Evolutionary conservation across 2,113 vertebrate species (phyloP).

Genomic region (Ptilonorhynchus violaceus): DNA sequence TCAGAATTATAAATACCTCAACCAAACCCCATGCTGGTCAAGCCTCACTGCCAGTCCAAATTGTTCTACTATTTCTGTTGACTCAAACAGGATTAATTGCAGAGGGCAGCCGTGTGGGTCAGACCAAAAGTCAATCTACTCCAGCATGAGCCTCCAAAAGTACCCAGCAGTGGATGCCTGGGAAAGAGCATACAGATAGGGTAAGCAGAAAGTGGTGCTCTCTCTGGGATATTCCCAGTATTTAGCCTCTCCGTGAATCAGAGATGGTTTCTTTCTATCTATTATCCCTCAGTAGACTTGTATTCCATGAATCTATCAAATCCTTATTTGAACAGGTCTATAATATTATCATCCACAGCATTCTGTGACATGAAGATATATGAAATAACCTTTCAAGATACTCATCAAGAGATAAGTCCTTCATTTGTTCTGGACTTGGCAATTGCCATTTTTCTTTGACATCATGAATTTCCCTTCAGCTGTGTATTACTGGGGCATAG

Average conservation of each 20-base stretch:
- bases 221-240: neutral
- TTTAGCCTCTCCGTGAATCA: neutral
- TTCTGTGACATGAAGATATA: neutral
- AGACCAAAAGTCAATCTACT: neutral
- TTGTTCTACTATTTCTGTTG: slow-evolving; percentile 6
- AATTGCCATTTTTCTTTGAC: neutral
- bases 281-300: neutral
- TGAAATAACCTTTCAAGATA: neutral
- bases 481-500: neutral
- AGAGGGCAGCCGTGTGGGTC: neutral
- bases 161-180: neutral
- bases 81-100: slow-evolving; percentile 16
- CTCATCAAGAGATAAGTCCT: neutral
- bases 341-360: neutral
- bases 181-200: accelerated
- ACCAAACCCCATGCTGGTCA: neutral
- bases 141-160: neutral
- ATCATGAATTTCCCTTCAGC: neutral
- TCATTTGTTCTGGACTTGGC: neutral
- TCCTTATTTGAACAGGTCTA: neutral
- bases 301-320: neutral
- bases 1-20: slow-evolving; percentile 51
- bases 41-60: neutral
- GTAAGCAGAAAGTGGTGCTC: neutral
- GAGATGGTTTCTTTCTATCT: neutral